Evolutionary conservation across 2,113 vertebrate species (phyloP).

Genomic region (Thunnus thynnus): DNA sequence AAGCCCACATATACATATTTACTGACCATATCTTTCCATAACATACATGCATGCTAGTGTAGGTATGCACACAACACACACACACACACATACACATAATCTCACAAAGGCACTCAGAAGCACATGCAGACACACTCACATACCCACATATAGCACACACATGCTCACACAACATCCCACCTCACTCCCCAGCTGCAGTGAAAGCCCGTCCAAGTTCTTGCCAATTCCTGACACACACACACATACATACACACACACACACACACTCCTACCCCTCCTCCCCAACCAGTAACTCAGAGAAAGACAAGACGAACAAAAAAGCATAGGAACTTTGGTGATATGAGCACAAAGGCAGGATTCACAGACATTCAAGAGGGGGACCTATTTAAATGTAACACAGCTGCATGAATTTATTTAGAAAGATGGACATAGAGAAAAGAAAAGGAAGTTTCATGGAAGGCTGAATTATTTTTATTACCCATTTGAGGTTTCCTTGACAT

Average conservation of each 20-base stretch:
- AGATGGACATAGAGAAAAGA: constrained; percentile 50
- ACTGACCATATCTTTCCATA: neutral
- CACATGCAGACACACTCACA: constrained; percentile 25
- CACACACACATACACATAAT: constrained; percentile 6
- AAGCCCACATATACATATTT: constrained; percentile 15
- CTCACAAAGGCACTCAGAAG: constrained; percentile 8
- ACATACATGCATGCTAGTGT: neutral
- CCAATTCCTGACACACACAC: constrained; percentile 41
- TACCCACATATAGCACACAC: constrained; percentile 22
- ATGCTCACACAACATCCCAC: constrained; percentile 24
- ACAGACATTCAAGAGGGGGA: constrained; percentile 65
- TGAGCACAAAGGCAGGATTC: constrained; percentile 82
- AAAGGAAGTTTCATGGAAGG: constrained; percentile 46
- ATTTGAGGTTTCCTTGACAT: constrained; percentile 62
- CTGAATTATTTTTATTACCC: constrained; percentile 64
- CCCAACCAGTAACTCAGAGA: constrained; percentile 43
- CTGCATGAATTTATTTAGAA: constrained; percentile 75
- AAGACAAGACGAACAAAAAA: constrained; percentile 48
- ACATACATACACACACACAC: neutral
- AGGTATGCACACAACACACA: neutral
- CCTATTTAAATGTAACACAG: constrained; percentile 78
- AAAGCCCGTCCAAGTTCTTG: constrained; percentile 71
- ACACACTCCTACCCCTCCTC: neutral
- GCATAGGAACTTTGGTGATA: constrained; percentile 65
- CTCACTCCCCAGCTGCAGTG: constrained; percentile 75